A percentile compares a stretch with the other conserved stretches of the same genome.
Evolutionary conservation across 2,113 vertebrate species (phyloP).

Genomic region (Mormyrus iriodes): DNA sequence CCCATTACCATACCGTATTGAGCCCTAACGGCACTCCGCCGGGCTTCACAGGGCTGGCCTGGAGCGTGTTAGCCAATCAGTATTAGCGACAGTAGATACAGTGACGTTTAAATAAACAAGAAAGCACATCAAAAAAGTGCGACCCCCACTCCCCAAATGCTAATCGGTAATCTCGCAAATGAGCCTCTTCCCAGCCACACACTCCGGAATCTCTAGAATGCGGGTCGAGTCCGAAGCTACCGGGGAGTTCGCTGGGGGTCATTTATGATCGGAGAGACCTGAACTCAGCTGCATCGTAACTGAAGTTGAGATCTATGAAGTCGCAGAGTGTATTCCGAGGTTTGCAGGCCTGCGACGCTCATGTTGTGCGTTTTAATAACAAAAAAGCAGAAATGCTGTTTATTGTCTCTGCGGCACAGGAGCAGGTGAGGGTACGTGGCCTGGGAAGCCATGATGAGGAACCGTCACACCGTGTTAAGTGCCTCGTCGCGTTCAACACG

Average conservation of each 20-base stretch:
- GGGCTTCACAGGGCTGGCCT: not conserved
- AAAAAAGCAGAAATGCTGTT: not conserved
- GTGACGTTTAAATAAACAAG: not conserved
- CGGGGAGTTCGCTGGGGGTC: too few species aligned
- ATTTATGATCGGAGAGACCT: too few species aligned
- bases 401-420: not conserved
- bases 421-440: not conserved
- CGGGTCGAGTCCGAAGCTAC: too few species aligned
- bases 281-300: not conserved
- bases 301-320: slow-evolving; percentile 14
- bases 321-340: not conserved
- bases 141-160: too few species aligned
- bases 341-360: not conserved
- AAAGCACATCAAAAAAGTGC: not conserved
- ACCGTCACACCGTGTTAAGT: not conserved
- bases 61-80: not conserved
- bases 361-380: slow-evolving; percentile 23
- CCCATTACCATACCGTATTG: not conserved
- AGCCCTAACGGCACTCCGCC: too few species aligned
- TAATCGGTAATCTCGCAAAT: not conserved
- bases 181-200: not conserved
- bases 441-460: slow-evolving; percentile 1
- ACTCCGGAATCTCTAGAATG: too few species aligned
- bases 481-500: not conserved
- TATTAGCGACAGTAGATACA: not conserved